Evolutionary conservation across 2,113 vertebrate species (phyloP), one percentile per base, ranked within the genome.

Genomic region (Austrofundulus limnaeus): DNA sequence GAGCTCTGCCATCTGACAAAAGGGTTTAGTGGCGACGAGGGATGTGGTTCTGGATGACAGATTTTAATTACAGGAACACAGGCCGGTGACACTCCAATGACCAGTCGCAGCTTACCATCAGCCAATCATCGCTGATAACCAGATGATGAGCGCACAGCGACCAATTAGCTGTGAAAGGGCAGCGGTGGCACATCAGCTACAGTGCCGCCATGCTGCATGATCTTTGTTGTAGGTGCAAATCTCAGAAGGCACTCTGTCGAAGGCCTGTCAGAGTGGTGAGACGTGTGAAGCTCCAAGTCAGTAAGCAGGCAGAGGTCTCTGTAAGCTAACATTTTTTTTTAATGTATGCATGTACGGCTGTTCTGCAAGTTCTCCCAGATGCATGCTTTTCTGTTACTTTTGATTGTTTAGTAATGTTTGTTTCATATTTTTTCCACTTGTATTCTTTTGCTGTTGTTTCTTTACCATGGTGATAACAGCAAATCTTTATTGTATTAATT

Each of bases 21-120:
- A 87, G 86, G 87, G 82, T 90, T 90, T 89, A 89, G 75, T 77
- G 82, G 78, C 71, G 78, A 85, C 83, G 77, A 82, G 85, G 82
- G 71, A 90, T 84, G 86, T 82, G 82, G 91, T 92, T 92, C 89
- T 91, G 90, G 85, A 90, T 92, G 91, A 89, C 87, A 91, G 90
- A 83, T 90, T 92, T 92, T 91, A 91, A 92, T 92, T 92, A 91
- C 86, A 87, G 84, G 84, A 91, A 90, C 88, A 90, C 81, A 81
- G 84, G 72, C 86, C 59, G 82, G 91, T 90, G 90, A 89, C 90
- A 89, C 88, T 84, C 57, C 82, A 87, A 87, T 90, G 88, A 88
- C 88, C 88, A 90, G 86, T 89, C 75, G 70, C 75, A 79, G 85
- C 84, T 82, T 70, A 78, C 75, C 81, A 77, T 84, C 89, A 89